These are phyloP conservation scores for Hydrozoanthus tunicans DNA, from an alignment of 64 coral and sea anemone genomes.

Conservation along the genomic window DNA sequence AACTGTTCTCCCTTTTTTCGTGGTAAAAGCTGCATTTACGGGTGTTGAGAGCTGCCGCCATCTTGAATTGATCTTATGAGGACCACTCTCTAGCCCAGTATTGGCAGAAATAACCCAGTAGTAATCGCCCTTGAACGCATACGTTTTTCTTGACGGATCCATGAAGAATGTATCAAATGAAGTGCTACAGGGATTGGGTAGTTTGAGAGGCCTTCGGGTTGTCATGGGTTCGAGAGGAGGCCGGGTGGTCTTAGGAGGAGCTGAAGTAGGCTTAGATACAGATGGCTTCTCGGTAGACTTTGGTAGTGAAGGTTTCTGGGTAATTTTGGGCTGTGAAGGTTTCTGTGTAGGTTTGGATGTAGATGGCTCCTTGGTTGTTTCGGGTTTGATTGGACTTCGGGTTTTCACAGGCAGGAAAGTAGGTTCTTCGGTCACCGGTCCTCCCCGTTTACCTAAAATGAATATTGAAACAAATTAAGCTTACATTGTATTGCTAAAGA, in stretches of 20 bases:
- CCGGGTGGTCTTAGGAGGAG: too few relatives aligned
- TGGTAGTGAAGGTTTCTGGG: too few relatives aligned
- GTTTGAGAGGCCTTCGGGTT: too few relatives aligned
- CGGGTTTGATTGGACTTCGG: background rate
- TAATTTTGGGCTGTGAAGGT: background rate
- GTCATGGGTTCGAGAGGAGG: too few relatives aligned
- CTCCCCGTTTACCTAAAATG: background rate
- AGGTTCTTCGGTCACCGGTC: background rate
- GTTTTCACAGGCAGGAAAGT: background rate
- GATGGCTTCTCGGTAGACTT: too few relatives aligned
- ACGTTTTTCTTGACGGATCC: constrained; percentile 23
- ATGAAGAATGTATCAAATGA: constrained; percentile 61
- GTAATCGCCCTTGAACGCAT: constrained; percentile 60
- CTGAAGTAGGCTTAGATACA: too few relatives aligned
- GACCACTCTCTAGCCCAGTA: constrained; percentile 54
- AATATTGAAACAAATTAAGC: background rate
- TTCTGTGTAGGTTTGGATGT: background rate
- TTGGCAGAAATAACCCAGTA: constrained; percentile 36
- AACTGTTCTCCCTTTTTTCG: constrained; percentile 21
- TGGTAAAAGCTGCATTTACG: constrained; percentile 54
- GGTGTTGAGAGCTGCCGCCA: constrained; percentile 58
- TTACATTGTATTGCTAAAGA: background rate
- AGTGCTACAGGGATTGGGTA: background rate
- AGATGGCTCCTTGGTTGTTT: too few relatives aligned
- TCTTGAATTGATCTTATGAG: constrained; percentile 46